phyloP scores from a whole-genome alignment of 1,140 invertebrate genomes.

The Drosophila santomea region DNA sequence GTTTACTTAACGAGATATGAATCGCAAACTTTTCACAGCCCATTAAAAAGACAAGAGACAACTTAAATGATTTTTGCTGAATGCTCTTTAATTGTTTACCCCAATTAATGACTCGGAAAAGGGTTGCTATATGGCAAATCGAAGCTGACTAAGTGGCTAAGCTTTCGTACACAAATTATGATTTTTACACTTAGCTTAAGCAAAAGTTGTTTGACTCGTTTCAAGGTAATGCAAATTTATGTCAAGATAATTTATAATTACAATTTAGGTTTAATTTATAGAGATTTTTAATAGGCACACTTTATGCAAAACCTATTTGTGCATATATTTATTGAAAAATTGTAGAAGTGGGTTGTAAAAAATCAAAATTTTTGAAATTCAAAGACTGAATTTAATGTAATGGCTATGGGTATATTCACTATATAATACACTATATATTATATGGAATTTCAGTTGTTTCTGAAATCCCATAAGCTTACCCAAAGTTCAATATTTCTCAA shows the following conservation, averaged over 20 bases:
- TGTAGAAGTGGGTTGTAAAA: too few species aligned
- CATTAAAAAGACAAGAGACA: conserved; percentile 21
- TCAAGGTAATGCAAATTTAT: conserved; percentile 29
- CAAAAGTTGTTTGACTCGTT: conserved; percentile 30
- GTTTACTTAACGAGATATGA: conserved; percentile 21
- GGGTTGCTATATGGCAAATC: not conserved
- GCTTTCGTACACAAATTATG: not conserved
- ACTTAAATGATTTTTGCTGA: conserved; percentile 13
- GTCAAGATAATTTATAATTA: conserved; percentile 31
- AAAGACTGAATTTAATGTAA: too few species aligned
- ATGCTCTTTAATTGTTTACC: conserved; percentile 1
- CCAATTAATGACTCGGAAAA: not conserved
- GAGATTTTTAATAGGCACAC: not conserved
- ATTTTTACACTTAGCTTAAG: conserved; percentile 1
- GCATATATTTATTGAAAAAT: not conserved
- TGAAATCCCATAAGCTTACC: too few species aligned
- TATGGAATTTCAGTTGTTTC: not conserved
- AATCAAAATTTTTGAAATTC: not conserved
- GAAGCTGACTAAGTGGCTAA: conserved; percentile 11
- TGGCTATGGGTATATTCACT: too few species aligned
- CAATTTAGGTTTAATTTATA: conserved; percentile 1
- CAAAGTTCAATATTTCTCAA: not conserved
- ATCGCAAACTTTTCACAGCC: conserved; percentile 18
- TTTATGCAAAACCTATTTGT: not conserved
- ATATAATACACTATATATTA: too few species aligned